Percentiles rank a stretch among this genome's conserved stretches.
phyloP scores from a whole-genome alignment of 2,113 vertebrate species.

The Campylomormyrus tamandua region DNA sequence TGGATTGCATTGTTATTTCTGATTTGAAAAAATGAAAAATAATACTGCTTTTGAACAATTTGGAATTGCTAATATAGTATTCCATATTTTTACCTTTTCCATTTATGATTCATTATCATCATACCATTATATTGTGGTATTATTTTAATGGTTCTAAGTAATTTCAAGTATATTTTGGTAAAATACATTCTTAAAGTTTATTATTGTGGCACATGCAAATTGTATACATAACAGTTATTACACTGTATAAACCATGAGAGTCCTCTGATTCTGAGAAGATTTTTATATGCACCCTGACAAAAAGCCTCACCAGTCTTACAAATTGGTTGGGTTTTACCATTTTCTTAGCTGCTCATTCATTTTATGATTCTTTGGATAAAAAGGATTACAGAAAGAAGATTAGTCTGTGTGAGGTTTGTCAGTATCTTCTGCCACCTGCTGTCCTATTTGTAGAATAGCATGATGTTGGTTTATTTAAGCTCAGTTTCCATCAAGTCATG shows the following conservation, averaged over 20 bases:
- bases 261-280: background rate
- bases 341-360: constrained; percentile 27
- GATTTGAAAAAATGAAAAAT: background rate
- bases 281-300: background rate
- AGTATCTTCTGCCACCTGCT: constrained; percentile 51
- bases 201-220: background rate
- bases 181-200: background rate
- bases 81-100: background rate
- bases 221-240: background rate
- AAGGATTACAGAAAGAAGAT: constrained; percentile 8
- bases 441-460: constrained; percentile 19
- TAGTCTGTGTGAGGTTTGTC: constrained; percentile 20
- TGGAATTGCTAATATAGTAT: background rate
- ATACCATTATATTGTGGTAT: background rate
- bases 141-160: background rate
- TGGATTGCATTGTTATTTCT: background rate
- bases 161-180: background rate
- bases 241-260: background rate
- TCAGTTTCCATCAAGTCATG: background rate
- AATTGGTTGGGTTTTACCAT: constrained; percentile 26
- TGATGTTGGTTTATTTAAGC: background rate
- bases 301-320: background rate
- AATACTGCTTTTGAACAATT: background rate
- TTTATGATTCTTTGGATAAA: constrained; percentile 15
- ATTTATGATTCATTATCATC: background rate